Base-by-base conservation (phyloP, 1,140 invertebrate genomes). In the Tigriopus japonicus region DNA sequence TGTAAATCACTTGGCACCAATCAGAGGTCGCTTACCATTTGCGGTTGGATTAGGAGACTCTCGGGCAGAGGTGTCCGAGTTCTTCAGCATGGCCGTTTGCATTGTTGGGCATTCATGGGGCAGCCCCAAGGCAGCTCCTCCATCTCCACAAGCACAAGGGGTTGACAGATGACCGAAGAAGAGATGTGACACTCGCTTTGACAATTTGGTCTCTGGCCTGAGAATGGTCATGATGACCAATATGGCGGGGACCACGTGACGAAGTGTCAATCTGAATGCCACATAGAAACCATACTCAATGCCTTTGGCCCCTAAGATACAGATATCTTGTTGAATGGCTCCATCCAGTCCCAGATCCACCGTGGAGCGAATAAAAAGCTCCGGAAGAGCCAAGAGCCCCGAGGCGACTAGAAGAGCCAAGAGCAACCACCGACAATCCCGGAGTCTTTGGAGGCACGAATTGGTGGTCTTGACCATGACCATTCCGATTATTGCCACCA, bases 41-140 rank as follows among this genome's bases (percentile, higher is more conserved):
- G 28, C 28, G 28, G 28, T 9, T 35, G 28, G 28, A 35, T 35
- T 35, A 35, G 28, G 28, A 35, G 28, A 35, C 28, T 35, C 28
- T 35, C 28, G 28, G 9, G 28, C 28, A 5, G 28, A 35, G 9
- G 28, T 35, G 9, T 35, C 28, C 28, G 28, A 35, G 28, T 35
- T 54, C 35, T 54, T 54, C n/a, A 54, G 17, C 52, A 54, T 54
- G 13, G 52, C 52, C 19, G 52, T 23, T 54, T 54, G 52, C 52
- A 49, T 54, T 21, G 52, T 23, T 15, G 52, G 52, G 21, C 52
- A 54, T 15, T 54, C 52, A 13, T 54, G 52, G n/a, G 52, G 52
- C n/a, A 54, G 21, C 17, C 52, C 52, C 21, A 28, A 54, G 52
- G 13, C 52, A n/a, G 52, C n/a, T 28, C 52, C 52, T 14, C 35